Percentiles rank a stretch among this genome's conserved stretches.
phyloP scores from a whole-genome alignment of 2,797 vertebrate genomes.

The Gallinago stenura region DNA sequence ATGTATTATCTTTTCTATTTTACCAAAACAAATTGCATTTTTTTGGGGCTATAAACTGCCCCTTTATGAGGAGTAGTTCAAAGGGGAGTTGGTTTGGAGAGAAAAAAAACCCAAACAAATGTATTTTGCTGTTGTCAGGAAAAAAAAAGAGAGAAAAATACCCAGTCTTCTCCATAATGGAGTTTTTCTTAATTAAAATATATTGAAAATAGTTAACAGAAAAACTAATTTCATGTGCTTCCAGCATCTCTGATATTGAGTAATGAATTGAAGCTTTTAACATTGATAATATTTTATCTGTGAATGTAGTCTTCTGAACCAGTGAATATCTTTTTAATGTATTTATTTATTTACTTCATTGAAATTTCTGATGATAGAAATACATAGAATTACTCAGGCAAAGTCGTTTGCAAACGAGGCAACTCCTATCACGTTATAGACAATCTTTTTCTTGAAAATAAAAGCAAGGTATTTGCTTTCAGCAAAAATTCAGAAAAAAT shows the following conservation, averaged over 20 bases:
- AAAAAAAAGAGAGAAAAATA: fast-evolving
- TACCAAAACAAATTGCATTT: not conserved
- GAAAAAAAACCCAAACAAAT: not conserved
- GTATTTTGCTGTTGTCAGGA: not conserved
- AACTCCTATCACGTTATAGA: not conserved
- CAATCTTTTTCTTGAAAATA: not conserved
- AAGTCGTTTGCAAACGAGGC: not conserved
- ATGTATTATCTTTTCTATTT: not conserved
- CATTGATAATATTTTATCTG: not conserved
- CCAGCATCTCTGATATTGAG: not conserved
- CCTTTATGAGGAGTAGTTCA: not conserved
- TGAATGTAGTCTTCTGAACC: not conserved
- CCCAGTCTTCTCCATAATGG: not conserved
- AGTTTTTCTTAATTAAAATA: not conserved
- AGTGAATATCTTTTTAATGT: not conserved
- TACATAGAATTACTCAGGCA: too few relatives aligned
- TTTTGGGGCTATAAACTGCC: not conserved
- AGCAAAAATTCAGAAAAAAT: not conserved
- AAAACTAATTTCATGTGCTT: not conserved
- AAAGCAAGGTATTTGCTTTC: not conserved
- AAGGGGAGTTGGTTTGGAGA: not conserved
- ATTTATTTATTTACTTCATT: not conserved
- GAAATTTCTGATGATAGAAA: not conserved
- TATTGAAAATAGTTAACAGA: not conserved
- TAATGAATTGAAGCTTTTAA: not conserved